phyloP scores from a whole-genome alignment of 2,888 invertebrate genomes.

The Macrostomum cliftonense region DNA sequence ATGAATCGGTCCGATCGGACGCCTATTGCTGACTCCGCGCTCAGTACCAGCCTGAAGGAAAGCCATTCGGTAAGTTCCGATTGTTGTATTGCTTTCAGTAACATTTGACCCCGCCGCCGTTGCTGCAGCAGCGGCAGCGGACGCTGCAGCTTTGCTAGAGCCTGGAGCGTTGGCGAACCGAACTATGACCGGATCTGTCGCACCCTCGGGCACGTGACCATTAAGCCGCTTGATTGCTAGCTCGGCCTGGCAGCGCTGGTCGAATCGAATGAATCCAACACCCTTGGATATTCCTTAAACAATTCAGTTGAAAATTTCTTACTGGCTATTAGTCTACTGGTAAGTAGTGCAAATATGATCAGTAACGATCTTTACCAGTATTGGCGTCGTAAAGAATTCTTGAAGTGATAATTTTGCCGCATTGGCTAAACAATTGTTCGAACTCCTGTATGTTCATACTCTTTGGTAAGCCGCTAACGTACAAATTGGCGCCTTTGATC shows the following conservation, averaged over 20 bases:
- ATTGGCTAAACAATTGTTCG: conserved; percentile 36
- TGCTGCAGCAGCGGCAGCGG: no score
- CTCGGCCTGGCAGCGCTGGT: conserved; percentile 71
- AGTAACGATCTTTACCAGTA: conserved; percentile 17
- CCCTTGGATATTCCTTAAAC: conserved; percentile 58
- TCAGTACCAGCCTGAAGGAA: no score
- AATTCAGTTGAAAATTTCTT: no score
- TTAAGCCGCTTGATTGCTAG: conserved; percentile 72
- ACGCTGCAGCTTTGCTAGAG: conserved; percentile 14
- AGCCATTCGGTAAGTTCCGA: conserved; percentile 16
- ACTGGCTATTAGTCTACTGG: no score
- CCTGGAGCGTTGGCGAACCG: conserved; percentile 77
- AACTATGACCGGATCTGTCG: conserved; percentile 47
- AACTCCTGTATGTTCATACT: conserved; percentile 37
- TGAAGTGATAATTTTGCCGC: conserved; percentile 38
- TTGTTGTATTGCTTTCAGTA: conserved; percentile 33
- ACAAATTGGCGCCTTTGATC: conserved; percentile 39
- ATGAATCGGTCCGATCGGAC: conserved; percentile 49
- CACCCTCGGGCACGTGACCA: conserved; percentile 38
- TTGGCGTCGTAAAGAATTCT: conserved; percentile 38
- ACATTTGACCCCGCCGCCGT: no score
- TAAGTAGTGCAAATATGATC: no score
- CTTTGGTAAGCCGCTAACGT: conserved; percentile 38
- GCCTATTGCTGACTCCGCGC: no score
- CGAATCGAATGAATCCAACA: conserved; percentile 78